phyloP scores from a whole-genome alignment of 2,113 vertebrate species.

The Platycercus adscitus region DNA sequence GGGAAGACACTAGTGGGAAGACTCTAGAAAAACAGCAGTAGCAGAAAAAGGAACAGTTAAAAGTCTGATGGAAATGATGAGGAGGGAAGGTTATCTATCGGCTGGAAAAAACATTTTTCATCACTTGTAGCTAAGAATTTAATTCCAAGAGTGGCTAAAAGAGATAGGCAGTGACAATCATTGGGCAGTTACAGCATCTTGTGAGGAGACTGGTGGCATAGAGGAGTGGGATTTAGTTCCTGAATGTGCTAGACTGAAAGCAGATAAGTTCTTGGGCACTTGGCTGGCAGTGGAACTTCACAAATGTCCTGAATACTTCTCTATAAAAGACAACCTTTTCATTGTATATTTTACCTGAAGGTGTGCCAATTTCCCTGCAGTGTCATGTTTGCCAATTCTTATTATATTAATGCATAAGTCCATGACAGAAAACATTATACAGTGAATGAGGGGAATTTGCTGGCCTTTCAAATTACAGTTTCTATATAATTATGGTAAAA shows the following conservation, averaged over 20 bases:
- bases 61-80: background rate
- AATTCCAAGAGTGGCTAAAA: background rate
- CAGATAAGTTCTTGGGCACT: background rate
- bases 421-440: background rate
- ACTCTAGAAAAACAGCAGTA: background rate
- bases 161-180: background rate
- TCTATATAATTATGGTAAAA: background rate
- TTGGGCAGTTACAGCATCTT: background rate
- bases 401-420: background rate
- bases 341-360: background rate
- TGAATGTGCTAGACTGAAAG: background rate
- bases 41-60: background rate
- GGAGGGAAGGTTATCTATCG: background rate
- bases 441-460: background rate
- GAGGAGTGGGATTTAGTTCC: background rate
- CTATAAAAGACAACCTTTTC: background rate
- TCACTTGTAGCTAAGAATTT: background rate
- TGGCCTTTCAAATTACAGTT: background rate
- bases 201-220: background rate
- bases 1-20: background rate
- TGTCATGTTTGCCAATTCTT: background rate
- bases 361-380: background rate
- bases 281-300: background rate
- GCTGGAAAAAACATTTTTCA: background rate
- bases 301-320: background rate